phyloP scores from a whole-genome alignment of 2,113 vertebrate species.

The Phalacrocorax carbo region DNA sequence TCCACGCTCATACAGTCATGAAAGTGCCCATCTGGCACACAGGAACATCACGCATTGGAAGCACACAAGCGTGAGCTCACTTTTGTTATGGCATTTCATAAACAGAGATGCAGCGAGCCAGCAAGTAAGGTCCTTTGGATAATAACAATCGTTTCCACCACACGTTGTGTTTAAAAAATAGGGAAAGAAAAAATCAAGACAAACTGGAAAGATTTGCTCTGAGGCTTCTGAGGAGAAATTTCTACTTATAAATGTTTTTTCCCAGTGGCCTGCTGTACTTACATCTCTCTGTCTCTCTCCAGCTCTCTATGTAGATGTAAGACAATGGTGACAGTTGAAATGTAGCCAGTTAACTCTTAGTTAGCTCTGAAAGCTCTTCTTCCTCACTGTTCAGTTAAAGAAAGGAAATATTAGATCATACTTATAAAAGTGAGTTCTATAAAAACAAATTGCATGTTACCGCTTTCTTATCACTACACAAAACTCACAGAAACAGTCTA shows the following conservation, averaged over 20 bases:
- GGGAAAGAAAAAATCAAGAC: not conserved
- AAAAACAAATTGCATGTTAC: conserved; percentile 60
- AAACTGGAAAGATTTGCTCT: conserved; percentile 46
- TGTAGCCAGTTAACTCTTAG: conserved; percentile 40
- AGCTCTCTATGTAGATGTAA: conserved; percentile 3
- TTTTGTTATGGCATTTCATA: conserved; percentile 83
- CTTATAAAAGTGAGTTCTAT: conserved; percentile 48
- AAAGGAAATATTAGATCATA: conserved; percentile 27
- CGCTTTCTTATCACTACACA: conserved; percentile 54
- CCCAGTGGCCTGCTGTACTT: conserved; percentile 14
- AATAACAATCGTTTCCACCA: conserved; percentile 49
- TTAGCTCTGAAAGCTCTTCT: conserved; percentile 23
- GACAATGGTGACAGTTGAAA: conserved; percentile 53
- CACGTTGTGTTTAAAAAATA: conserved; percentile 49
- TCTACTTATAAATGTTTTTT: not conserved
- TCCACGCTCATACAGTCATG: conserved; percentile 87
- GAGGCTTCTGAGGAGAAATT: conserved; percentile 43
- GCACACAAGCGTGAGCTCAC: conserved; percentile 78
- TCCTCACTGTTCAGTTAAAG: conserved; percentile 10
- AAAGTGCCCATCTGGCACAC: conserved; percentile 92
- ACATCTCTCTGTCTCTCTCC: conserved; percentile 3
- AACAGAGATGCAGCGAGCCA: conserved; percentile 72
- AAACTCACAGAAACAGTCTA: conserved; percentile 61
- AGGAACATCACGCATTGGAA: conserved; percentile 81
- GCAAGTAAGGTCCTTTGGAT: conserved; percentile 68